Evolutionary conservation across 2,888 invertebrate genomes (phyloP), one percentile per base, ranked within the genome.

Genomic region (Platycheirus rosarum): DNA sequence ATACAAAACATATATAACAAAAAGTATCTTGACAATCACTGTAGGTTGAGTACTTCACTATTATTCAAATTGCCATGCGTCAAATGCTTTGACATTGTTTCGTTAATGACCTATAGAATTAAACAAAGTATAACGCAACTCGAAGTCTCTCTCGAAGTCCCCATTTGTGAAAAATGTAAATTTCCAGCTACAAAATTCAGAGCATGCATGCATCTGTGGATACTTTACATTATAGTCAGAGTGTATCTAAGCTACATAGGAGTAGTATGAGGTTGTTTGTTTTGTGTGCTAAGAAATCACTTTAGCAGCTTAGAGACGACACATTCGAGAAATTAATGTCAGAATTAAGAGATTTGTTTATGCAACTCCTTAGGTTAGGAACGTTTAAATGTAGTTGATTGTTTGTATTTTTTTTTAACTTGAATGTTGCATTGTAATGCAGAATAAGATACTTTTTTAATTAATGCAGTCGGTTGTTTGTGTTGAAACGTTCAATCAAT

Each of bases 71-170:
- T 57, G 40, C 23, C 40, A 57, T 57, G 57, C 57, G 57, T 57
- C 57, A 57, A 40, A 40, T 40, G 23, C 57, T 32, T 62, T 44
- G 62, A 62, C 46, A 46, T 62, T 62, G 62, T 62, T 46, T 62
- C 46, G 62, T 62, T 32, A 62, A 62, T 62, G 62, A 62, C 62
- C 62, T 40, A 62, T 29, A 62, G 46, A 62, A 62, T 35, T 62
- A 46, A 44, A n/a, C 44, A 44, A 32, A 46, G 23, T 40, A 23
- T 23, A 40, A 13, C 53, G 35, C 18, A 53, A 29, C 20, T 8
- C 23, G 29, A 46, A 55, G n/a, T 46, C 23, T 44, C 26, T 26
- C 60, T 44, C 32, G 18, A 35, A 35, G 32, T n/a, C 46, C 35
- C 32, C 42, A 23, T 62, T 62, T 40, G 57, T 26, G 40, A 35